phyloP scores from a whole-genome alignment of 2,113 vertebrate genomes.

The Ahaetulla prasina region DNA sequence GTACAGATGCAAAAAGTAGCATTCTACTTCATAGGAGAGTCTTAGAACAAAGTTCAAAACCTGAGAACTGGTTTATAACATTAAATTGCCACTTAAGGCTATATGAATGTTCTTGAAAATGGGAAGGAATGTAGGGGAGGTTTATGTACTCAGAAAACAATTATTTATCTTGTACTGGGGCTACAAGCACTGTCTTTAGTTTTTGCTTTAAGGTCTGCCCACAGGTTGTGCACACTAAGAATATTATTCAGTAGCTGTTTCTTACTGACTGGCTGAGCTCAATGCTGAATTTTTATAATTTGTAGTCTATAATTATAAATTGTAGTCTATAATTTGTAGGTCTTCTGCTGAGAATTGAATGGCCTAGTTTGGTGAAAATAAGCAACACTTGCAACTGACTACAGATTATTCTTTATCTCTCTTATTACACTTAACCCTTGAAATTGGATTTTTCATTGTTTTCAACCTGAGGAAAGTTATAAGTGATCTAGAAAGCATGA shows the following conservation, averaged over 20 bases:
- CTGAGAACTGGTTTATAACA: neutral
- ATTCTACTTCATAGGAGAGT: neutral
- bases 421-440: neutral
- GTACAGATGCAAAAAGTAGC: neutral
- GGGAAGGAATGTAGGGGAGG: neutral
- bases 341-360: neutral
- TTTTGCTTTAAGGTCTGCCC: neutral
- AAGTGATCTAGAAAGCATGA: neutral
- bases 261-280: neutral
- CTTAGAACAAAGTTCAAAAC: neutral
- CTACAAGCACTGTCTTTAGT: neutral
- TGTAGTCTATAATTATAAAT: too few species aligned
- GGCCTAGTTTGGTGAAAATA: neutral
- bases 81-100: neutral
- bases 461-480: neutral
- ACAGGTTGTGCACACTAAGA: neutral
- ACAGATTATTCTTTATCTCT: neutral
- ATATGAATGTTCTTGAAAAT: neutral
- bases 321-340: neutral
- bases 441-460: neutral
- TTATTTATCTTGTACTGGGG: neutral
- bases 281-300: neutral
- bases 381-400: neutral
- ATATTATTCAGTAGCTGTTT: neutral
- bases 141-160: neutral